phyloP scores from a whole-genome alignment of 2,797 vertebrate species.

The Sciurus carolinensis region DNA sequence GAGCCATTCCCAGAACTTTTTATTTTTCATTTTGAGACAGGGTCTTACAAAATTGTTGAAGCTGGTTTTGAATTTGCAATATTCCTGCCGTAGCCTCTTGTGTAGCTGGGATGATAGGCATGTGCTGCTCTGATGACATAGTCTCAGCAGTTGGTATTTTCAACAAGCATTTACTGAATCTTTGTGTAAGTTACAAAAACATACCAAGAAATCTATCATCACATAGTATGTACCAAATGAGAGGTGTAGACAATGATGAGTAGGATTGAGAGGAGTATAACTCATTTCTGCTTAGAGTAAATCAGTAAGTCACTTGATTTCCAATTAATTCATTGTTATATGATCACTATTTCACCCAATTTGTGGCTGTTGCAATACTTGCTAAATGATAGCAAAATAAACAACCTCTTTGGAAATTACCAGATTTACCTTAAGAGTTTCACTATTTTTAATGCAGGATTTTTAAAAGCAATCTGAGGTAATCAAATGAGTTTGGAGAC shows the following conservation, averaged over 20 bases:
- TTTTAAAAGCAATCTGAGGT: neutral
- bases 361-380: neutral
- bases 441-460: neutral
- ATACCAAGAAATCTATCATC: slow-evolving; percentile 6
- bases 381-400: slow-evolving; percentile 16
- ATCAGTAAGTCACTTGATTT: slow-evolving; percentile 1
- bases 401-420: neutral
- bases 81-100: too few relatives aligned
- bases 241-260: neutral
- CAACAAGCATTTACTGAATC: neutral
- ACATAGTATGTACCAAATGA: slow-evolving; percentile 29
- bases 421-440: neutral
- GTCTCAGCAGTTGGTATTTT: neutral
- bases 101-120: too few relatives aligned
- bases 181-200: slow-evolving; percentile 9
- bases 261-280: neutral
- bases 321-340: slow-evolving; percentile 8
- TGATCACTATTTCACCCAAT: neutral
- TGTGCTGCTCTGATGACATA: neutral
- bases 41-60: too few relatives aligned
- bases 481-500: neutral
- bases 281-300: neutral
- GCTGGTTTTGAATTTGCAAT: too few relatives aligned
- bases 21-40: too few relatives aligned
- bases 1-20: too few relatives aligned